Base-by-base conservation (phyloP, 2,113 vertebrate species). In the Mystacornis crossleyi region DNA sequence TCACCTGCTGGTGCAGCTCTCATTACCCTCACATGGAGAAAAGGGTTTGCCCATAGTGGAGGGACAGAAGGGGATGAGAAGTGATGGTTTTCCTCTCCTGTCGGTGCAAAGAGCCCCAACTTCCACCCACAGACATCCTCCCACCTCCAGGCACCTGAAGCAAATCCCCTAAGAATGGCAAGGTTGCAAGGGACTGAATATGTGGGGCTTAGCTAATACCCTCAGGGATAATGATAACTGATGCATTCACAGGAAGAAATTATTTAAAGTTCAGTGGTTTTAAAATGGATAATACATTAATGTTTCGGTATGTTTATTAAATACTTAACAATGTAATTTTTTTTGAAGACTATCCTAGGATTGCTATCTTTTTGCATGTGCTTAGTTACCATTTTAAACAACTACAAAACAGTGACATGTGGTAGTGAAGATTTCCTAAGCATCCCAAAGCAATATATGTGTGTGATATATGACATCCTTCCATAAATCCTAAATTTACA, bases 401-500 rank as follows among this genome's bases (percentile, higher is more conserved):
- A 95, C 82, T 96, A 94, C 89, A 93, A 96, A 97, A 93, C 94
- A 94, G 92, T 94, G 96, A 95, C 97, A 97, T 97, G 93, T 96
- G 86, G 75, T 66, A 53, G 71, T 75, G 74, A 97, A 96, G 85
- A 92, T 97, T 96, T 97, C 85, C 81, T 96, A 86, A 93, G 67
- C 69, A 97, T 95, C 84, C 81, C 93, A 89, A 95, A 96, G 97
- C 93, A 95, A 96, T 96, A 93, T 95, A 89, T 83, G 62, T 90
- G 80, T 67, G 61, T 96, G 78, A 96, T 87, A 96, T 94, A 96
- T 81, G 74, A 95, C 92, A 89, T 89, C 95, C 65, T 94, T 89
- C 89, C 95, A 69, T 96, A 97, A 97, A 96, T 97, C 88, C 91
- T 96, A 97, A 97, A 97, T 96, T 95, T 97, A 96, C 93, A 96